Evolutionary conservation across 2,113 vertebrate genomes (phyloP), one percentile per base, ranked within the genome.

Genomic region (Sander lucioperca): DNA sequence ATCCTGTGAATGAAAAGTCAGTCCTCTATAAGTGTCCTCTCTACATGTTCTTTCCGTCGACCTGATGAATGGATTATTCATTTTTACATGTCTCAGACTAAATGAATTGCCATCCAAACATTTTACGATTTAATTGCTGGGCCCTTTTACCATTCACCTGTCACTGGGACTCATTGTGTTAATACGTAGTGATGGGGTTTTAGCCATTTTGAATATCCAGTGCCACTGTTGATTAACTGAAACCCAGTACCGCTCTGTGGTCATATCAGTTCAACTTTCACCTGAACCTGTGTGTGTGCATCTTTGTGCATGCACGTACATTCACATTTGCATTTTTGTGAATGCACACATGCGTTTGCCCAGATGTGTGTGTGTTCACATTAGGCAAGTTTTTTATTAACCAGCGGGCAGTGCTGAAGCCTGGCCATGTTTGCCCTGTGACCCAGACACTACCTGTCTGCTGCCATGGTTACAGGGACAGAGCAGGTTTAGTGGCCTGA

Each of bases 361-460:
- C 43, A 36, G 33, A 5, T 51, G 39, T n/a, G 30, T 54, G 58
- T 53, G 51, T 1, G 18, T 82, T 82, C 83, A 43, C 86, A 85
- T 88, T 47, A 76, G 75, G 30, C 74, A 72, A 64, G 72, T 71
- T 86, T 77, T 93, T 87, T 91, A 89, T 92, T 91, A 93, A 92
- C 58, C 71, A 63, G 54, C 83, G 65, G 79, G 78, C 82, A 71
- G 72, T 82, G 83, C 75, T 90, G 83, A 85, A 86, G 75, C 87
- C 89, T 62, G 91, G 80, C 85, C 94, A 70, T 65, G 92, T 94
- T 95, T 95, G 91, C 92, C 93, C 87, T 91, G 90, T 94, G 94
- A 94, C 88, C 89, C 89, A 96, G 92, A 94, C 95, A 91, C 91
- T 94, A 95, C 93, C 93, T 95, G 91, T 94, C 92, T 92, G 86